Percentiles rank a stretch among this genome's conserved stretches.
These are phyloP conservation scores for Saxicola maurus DNA, from an alignment of 2,797 vertebrate species.

Conservation along the genomic window DNA sequence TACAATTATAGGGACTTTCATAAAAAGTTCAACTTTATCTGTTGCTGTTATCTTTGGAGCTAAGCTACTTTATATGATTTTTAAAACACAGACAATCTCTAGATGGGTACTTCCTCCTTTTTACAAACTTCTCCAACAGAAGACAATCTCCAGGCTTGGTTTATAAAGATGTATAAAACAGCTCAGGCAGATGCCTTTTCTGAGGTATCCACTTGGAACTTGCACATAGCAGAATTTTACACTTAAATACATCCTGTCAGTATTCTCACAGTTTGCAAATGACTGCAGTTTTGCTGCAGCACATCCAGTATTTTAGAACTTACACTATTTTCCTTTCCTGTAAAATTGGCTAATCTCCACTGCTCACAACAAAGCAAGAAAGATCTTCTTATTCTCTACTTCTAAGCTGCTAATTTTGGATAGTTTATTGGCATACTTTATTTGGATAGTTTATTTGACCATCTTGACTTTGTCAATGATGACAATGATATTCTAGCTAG, in stretches of 20 bases:
- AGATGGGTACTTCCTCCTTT: background rate
- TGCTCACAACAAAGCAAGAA: background rate
- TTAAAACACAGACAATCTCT: background rate
- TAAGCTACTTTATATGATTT: background rate
- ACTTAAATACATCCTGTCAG: background rate
- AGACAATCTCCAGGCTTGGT: background rate
- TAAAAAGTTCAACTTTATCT: background rate
- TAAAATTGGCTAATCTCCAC: background rate
- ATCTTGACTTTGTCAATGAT: background rate
- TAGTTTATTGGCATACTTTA: background rate
- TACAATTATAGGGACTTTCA: background rate
- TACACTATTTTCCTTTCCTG: background rate
- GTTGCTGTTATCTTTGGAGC: background rate
- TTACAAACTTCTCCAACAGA: background rate
- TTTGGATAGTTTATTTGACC: background rate
- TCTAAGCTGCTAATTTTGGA: background rate
- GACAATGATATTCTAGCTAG: background rate
- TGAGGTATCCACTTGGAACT: background rate
- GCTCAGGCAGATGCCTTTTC: background rate
- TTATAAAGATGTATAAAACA: background rate
- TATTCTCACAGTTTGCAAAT: background rate
- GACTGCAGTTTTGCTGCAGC: background rate
- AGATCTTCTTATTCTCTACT: background rate
- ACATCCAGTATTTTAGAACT: background rate
- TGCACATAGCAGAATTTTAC: background rate